Base-by-base conservation (phyloP, 2,113 vertebrate species). In the Cyanistes caeruleus region DNA sequence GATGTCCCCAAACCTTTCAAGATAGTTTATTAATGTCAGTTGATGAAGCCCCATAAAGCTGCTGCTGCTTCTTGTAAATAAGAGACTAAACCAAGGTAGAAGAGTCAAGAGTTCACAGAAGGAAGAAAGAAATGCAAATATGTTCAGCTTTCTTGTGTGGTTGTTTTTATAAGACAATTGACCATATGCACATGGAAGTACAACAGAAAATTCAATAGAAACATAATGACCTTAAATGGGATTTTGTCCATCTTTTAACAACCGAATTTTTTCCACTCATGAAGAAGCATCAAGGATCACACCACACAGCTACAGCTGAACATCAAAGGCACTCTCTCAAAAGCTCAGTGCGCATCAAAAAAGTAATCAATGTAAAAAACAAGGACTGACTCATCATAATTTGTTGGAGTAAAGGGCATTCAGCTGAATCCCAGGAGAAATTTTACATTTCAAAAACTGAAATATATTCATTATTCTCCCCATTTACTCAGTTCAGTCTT, bases 281-380 rank as follows among this genome's bases (percentile, higher is more conserved):
- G 39, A 90, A 90, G 75, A n/a, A 91, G 17, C 48, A 58, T 28
- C 70, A 80, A 80, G 33, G 89, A 76, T 88, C 84, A 59, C 28
- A n/a, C 12, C 24, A 86, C 52, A 81, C 31, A 81, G 72, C 15
- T 80, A 65, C 43, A 25, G 22, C 39, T 23, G 48, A 80, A 97
- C 85, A 96, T 92, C 95, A 95, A 95, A 95, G 79, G 21, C 46
- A 77, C 44, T 10, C 31, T 74, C 64, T 92, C 56, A 39, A 69
- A 88, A 70, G 68, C 76, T 46, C 62, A 46, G 15, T 44, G 35
- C 56, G 65, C 35, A 91, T 65, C 64, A 89, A 72, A 77, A 41
- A 94, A 95, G 86, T 80, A 93, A 86, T 20, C 74, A 37, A 81
- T 78, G 12, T 51, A 81, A 90, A 92, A 96, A 93, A 72, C 7